A percentile compares a stretch with the other conserved stretches of the same genome.
Conservation (phyloP, 1,140 invertebrate genomes). For the Micrasema minimum region DNA sequence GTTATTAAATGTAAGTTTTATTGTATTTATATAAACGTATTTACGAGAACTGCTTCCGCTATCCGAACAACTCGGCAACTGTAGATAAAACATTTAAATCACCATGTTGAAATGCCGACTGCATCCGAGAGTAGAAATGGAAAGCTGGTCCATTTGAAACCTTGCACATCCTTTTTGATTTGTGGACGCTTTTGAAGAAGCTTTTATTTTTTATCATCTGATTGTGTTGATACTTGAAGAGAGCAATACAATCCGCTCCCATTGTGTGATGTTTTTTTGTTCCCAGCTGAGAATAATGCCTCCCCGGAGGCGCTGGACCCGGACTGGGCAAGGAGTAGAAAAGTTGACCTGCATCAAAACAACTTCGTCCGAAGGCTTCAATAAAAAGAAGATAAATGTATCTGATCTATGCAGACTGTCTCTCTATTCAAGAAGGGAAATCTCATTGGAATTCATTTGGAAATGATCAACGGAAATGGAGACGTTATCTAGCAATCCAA, state of each 20-base stretch:
- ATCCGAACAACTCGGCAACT: background rate
- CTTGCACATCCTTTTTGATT: no score
- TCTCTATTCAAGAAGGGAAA: no score
- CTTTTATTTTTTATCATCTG: background rate
- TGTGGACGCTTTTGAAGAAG: slow-evolving; percentile 5
- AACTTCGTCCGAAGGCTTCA: no score
- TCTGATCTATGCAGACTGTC: no score
- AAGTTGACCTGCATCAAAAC: no score
- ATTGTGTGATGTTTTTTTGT: slow-evolving; percentile 22
- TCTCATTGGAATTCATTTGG: no score
- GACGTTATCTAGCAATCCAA: no score
- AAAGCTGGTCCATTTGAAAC: no score
- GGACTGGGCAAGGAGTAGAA: background rate
- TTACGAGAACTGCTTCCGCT: background rate
- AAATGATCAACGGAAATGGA: no score
- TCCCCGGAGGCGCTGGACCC: slow-evolving; percentile 19
- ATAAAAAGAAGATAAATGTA: no score
- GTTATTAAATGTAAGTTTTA: no score
- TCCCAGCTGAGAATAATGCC: slow-evolving; percentile 29
- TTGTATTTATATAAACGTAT: no score
- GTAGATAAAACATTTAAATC: slow-evolving; percentile 5
- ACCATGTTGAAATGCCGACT: background rate
- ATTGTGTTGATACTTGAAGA: background rate
- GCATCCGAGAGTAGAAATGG: background rate
- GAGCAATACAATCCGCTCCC: slow-evolving; percentile 14